Conservation (phyloP, 2,797 vertebrate species). For the Pangasius krempfi region DNA sequence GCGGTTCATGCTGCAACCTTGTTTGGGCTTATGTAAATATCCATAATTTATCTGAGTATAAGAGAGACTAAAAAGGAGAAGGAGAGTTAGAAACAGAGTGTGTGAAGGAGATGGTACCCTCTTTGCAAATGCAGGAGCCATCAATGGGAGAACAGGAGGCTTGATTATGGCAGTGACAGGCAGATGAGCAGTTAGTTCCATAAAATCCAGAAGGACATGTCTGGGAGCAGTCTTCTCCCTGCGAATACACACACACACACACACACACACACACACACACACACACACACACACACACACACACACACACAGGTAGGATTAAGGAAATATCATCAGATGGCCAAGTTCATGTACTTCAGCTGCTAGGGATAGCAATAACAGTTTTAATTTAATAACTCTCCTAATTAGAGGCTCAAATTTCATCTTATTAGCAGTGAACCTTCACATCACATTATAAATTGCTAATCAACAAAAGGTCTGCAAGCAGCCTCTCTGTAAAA, state of each 20-base stretch:
- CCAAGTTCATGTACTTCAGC: not conserved
- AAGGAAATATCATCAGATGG: not conserved
- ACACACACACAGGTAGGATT: constrained; percentile 4
- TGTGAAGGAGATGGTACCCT: constrained; percentile 77
- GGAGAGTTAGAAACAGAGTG: not conserved
- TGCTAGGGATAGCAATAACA: constrained; percentile 15
- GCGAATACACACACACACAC: constrained; percentile 36
- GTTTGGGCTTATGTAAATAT: constrained; percentile 40
- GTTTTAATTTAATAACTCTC: constrained; percentile 22
- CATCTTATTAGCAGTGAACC: constrained; percentile 26
- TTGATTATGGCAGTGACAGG: constrained; percentile 87
- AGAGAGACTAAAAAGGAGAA: constrained; percentile 5
- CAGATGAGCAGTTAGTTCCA: constrained; percentile 87
- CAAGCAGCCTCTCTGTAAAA: constrained; percentile 34
- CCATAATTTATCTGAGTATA: constrained; percentile 21
- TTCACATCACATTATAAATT: constrained; percentile 10
- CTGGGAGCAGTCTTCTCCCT: constrained; percentile 89
- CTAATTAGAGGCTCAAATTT: constrained; percentile 17
- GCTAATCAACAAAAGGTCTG: not conserved
- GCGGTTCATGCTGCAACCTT: constrained; percentile 40
- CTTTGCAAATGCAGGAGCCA: constrained; percentile 91
- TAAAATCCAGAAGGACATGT: constrained; percentile 84
- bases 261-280: not conserved
- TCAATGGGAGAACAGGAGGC: constrained; percentile 87
- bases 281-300: constrained; percentile 6